Evolutionary conservation across 2,888 invertebrate species (phyloP).

Genomic region (Rhagonycha lutea): DNA sequence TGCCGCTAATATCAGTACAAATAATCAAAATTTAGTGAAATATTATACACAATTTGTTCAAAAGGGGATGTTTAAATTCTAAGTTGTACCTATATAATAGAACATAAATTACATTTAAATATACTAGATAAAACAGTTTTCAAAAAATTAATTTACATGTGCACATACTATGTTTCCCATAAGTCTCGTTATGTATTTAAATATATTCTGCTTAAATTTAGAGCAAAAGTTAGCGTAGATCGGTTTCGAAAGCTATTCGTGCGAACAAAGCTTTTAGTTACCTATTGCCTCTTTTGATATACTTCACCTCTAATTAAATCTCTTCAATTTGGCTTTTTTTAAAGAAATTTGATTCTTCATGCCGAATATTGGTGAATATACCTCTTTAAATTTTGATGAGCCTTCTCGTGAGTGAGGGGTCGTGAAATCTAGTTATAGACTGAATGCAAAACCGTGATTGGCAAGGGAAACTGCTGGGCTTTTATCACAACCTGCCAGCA

Average conservation of each 20-base stretch:
- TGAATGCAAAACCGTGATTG: conserved; percentile 49
- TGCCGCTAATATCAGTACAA: background rate
- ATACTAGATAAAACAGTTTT: background rate
- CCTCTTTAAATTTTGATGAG: conserved; percentile 31
- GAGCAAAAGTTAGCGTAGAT: conserved; percentile 17
- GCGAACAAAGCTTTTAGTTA: conserved; percentile 23
- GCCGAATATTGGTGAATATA: conserved; percentile 20
- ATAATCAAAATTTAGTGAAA: background rate
- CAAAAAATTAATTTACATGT: conserved; percentile 24
- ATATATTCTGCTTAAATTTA: conserved; percentile 19
- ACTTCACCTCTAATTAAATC: conserved; percentile 22
- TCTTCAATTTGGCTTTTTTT: conserved; percentile 10
- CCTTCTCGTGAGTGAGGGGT: conserved; percentile 27
- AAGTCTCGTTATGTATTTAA: conserved; percentile 27
- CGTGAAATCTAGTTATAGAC: conserved; percentile 49
- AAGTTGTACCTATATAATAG: background rate
- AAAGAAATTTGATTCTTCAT: conserved; percentile 18
- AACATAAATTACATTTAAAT: background rate
- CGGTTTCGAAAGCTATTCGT: conserved; percentile 19
- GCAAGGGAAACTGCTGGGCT: conserved; percentile 48
- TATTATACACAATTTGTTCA: background rate
- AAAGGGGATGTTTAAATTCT: background rate
- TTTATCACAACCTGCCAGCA: conserved; percentile 47
- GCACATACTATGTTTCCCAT: conserved; percentile 4
- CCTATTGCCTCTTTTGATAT: conserved; percentile 15